Evolutionary conservation across 2,888 invertebrate genomes (phyloP).

Genomic region (Craniophora ligustri): DNA sequence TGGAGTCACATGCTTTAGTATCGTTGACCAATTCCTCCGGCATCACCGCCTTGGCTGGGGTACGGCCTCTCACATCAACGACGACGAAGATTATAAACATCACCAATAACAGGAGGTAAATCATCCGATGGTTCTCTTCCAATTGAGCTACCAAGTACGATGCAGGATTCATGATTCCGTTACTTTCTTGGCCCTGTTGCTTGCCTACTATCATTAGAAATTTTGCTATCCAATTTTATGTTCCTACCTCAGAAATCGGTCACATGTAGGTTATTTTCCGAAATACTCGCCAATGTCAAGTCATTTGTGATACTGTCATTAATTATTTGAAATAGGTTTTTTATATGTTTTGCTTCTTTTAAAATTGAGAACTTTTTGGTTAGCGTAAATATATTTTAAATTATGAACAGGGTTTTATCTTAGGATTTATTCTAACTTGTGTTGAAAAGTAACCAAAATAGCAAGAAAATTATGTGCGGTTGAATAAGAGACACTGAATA

Average conservation of each 20-base stretch:
- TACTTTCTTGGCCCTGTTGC: not conserved
- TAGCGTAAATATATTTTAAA: not conserved
- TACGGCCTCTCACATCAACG: slow-evolving; percentile 25
- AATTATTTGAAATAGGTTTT: slow-evolving; percentile 15
- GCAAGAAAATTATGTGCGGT: too few relatives aligned
- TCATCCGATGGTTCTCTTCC: slow-evolving; percentile 39
- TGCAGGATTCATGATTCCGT: slow-evolving; percentile 43
- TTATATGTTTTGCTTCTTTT: not conserved
- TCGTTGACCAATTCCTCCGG: slow-evolving; percentile 7
- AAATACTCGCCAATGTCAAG: slow-evolving; percentile 16
- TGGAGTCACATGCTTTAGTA: slow-evolving; percentile 8
- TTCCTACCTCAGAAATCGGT: slow-evolving; percentile 9
- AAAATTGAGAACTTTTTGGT: slow-evolving; percentile 19
- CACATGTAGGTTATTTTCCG: slow-evolving; percentile 10
- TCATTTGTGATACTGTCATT: slow-evolving; percentile 14
- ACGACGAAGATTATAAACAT: slow-evolving; percentile 44
- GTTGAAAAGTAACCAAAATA: too few relatives aligned
- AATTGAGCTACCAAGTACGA: slow-evolving; percentile 34
- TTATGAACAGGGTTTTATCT: not conserved
- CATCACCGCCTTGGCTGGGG: not conserved
- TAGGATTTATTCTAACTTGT: not conserved
- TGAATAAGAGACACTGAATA: too few relatives aligned
- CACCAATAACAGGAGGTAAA: slow-evolving; percentile 38
- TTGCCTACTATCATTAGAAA: slow-evolving; percentile 26
- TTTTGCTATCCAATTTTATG: slow-evolving; percentile 32